A percentile compares a stretch with the other conserved stretches of the same genome.
These are phyloP conservation scores for Neodon shergylaensis DNA, from an alignment of 2,113 vertebrate species.

Conservation along the genomic window DNA sequence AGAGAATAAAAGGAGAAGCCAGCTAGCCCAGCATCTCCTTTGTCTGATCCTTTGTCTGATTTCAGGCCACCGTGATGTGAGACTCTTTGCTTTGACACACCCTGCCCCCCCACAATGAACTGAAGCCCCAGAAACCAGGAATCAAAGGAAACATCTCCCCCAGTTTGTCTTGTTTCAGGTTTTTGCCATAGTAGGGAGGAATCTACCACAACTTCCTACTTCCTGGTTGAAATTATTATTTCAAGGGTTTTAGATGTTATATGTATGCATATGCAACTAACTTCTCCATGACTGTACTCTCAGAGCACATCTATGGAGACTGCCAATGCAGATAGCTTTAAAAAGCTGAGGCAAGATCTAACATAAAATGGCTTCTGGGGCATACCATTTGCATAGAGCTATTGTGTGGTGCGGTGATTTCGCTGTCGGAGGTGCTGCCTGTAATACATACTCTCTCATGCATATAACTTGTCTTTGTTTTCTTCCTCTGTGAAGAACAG, in stretches of 20 bases:
- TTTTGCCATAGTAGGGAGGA: neutral
- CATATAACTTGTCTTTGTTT: neutral
- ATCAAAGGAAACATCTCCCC: neutral
- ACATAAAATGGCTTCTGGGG: constrained; percentile 30
- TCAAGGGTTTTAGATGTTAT: neutral
- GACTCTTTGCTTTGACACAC: neutral
- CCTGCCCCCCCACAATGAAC: neutral
- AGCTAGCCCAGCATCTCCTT: neutral
- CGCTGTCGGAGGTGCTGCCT: fast-evolving
- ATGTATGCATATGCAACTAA: neutral
- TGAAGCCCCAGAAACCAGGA: neutral
- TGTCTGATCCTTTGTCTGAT: neutral
- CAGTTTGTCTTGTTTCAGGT: neutral
- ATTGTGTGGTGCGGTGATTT: neutral
- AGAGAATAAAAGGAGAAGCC: neutral
- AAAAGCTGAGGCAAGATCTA: constrained; percentile 27
- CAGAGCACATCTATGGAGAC: constrained; percentile 11
- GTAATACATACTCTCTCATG: neutral
- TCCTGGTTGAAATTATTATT: neutral
- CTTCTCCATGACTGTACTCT: neutral
- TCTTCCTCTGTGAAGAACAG: constrained; percentile 48
- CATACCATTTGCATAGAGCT: neutral
- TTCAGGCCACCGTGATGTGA: neutral
- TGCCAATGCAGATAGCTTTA: neutral
- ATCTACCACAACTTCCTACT: neutral